These are phyloP conservation scores for Grapholita molesta DNA, from an alignment of 1,140 invertebrate species.

Conservation along the genomic window DNA sequence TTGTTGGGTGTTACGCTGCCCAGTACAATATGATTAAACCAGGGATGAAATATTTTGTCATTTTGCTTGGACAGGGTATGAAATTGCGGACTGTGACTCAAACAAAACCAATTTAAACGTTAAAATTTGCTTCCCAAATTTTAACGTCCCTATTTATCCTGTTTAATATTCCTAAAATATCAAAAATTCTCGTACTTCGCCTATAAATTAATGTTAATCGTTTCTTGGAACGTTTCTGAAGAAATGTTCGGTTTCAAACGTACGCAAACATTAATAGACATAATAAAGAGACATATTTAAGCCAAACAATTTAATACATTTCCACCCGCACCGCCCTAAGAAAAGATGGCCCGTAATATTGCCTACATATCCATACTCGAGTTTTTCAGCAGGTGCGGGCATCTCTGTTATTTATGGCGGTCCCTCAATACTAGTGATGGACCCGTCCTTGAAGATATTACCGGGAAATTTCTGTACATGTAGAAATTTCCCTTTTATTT, in stretches of 20 bases:
- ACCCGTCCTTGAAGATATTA: background rate
- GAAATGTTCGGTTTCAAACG: background rate
- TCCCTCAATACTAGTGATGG: slow-evolving; percentile 30
- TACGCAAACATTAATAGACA: background rate
- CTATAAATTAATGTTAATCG: background rate
- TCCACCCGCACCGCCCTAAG: background rate
- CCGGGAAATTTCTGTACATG: too few relatives aligned
- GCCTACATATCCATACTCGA: slow-evolving; percentile 34
- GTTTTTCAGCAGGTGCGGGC: slow-evolving; percentile 45
- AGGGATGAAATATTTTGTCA: too few relatives aligned
- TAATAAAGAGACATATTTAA: background rate
- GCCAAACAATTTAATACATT: background rate
- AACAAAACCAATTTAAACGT: too few relatives aligned
- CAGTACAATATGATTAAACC: too few relatives aligned
- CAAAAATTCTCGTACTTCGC: too few relatives aligned
- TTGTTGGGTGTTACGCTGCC: too few relatives aligned
- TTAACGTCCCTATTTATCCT: too few relatives aligned
- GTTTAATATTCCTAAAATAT: too few relatives aligned
- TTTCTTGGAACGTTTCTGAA: background rate
- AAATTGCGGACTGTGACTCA: too few relatives aligned
- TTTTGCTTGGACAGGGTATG: too few relatives aligned
- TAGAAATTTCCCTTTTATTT: too few relatives aligned
- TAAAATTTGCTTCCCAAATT: too few relatives aligned
- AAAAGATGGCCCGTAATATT: slow-evolving; percentile 39
- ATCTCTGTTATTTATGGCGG: slow-evolving; percentile 52